Conservation (phyloP, 1,140 invertebrate genomes). For the Bilobella aurantiaca region DNA sequence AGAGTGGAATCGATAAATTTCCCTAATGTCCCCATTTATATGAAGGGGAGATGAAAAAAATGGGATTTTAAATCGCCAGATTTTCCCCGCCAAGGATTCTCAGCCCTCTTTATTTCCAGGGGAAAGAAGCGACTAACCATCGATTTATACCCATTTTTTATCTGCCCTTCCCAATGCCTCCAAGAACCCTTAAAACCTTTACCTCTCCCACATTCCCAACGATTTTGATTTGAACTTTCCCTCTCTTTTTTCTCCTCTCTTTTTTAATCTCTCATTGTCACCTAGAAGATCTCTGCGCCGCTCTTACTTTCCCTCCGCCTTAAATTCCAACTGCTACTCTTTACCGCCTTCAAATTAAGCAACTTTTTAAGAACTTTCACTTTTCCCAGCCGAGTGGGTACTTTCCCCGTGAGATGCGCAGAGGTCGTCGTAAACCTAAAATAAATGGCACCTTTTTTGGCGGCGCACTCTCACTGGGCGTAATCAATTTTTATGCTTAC, state of each 20-base stretch:
- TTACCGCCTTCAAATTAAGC: slow-evolving; percentile 35
- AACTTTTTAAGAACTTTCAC: too few species aligned
- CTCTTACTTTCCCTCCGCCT: neutral
- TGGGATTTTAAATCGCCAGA: slow-evolving; percentile 35
- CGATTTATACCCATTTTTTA: too few species aligned
- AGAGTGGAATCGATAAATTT: slow-evolving; percentile 36
- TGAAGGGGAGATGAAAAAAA: slow-evolving; percentile 32
- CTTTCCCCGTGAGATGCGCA: neutral
- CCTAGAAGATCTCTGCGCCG: neutral
- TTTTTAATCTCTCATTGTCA: slow-evolving; percentile 29
- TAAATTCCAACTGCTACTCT: too few species aligned
- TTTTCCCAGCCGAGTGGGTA: too few species aligned
- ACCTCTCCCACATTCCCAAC: too few species aligned
- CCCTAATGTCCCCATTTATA: slow-evolving; percentile 35
- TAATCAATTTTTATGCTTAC: slow-evolving; percentile 3
- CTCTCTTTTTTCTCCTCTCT: slow-evolving; percentile 13
- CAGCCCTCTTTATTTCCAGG: slow-evolving; percentile 1
- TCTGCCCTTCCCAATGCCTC: too few species aligned
- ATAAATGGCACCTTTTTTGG: neutral
- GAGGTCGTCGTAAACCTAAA: neutral
- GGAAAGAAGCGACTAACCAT: slow-evolving; percentile 7
- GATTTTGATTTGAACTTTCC: neutral
- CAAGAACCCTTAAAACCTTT: too few species aligned
- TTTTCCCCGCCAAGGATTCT: slow-evolving; percentile 32
- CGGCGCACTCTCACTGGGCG: neutral